Evolutionary conservation across 2,797 vertebrate species (phyloP).

Genomic region (Amphiprion clarkii): DNA sequence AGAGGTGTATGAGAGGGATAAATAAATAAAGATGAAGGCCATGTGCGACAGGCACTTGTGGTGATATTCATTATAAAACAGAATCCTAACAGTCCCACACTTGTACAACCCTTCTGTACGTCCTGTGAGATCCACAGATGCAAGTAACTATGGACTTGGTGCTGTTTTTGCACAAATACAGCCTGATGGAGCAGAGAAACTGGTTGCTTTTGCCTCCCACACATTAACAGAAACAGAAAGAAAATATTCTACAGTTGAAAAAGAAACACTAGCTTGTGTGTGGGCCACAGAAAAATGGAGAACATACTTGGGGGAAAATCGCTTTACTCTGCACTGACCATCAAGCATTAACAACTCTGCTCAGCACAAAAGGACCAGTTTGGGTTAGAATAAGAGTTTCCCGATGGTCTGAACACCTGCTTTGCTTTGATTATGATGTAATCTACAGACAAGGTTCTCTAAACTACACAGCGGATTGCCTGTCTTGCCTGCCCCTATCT

Average conservation of each 20-base stretch:
- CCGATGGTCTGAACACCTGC: background rate
- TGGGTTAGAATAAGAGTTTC: background rate
- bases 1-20: no score
- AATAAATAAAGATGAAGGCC: no score
- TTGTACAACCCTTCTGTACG: background rate
- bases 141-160: background rate
- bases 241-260: background rate
- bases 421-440: slow-evolving; percentile 23
- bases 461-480: slow-evolving; percentile 21
- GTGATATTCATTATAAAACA: no score
- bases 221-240: background rate
- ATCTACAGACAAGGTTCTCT: background rate
- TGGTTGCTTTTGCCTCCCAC: background rate
- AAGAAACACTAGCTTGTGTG: no score
- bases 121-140: no score
- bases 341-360: no score
- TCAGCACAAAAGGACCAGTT: background rate
- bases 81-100: no score
- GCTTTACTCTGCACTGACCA: no score
- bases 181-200: background rate
- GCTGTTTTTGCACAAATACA: slow-evolving; percentile 12
- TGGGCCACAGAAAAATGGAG: slow-evolving; percentile 8
- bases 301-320: slow-evolving; percentile 11
- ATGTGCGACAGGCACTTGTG: no score
- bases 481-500: background rate